Base-by-base conservation (phyloP, 2,888 invertebrate genomes). In the Mermis nigrescens region DNA sequence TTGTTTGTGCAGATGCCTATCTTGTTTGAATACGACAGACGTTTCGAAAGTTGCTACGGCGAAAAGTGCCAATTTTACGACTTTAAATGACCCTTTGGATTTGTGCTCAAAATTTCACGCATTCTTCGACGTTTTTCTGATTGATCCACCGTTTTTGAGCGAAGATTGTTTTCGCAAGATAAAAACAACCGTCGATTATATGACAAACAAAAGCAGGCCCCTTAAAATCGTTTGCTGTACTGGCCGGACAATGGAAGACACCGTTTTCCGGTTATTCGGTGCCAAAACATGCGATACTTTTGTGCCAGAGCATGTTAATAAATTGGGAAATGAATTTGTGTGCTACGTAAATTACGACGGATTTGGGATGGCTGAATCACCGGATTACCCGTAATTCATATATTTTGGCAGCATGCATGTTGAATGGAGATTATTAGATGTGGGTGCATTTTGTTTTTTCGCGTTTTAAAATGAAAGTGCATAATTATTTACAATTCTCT, bases 91-190 rank as follows among this genome's bases (percentile, higher is more conserved):
- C 15, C 87, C 88, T 1, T 78, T 83, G 15, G 79, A 81, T 55
- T 68, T 86, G 19, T 81, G 83, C 0, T 71, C 77, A 32, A 12
- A 53, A 4, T 53, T 53, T 19, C 66, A 76, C 1, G 75, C 76
- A 27, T 26, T n/a, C 4, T 66, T 83, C 72, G 86, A 91, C 74
- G 71, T 94, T 28, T 84, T 94, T 1, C 78, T 95, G 58, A 87
- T 85, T 0, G 94, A 95, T 76, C 94, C 95, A 1, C 95, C 95
- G 0, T 94, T 92, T 75, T 77, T 95, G 1, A 85, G 90, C 0
- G 84, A 87, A 66, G 92, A 92, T 72, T 94, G 94, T 74, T 78
- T 92, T 55, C 79, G 81, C 1, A 90, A 91, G 77, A 83, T 83
- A 0, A 80, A 86, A 0, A 75, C 81, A 60, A 87, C 88, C 0